phyloP scores from a whole-genome alignment of 2,888 invertebrate species.

The Chaitophorus viminalis region DNA sequence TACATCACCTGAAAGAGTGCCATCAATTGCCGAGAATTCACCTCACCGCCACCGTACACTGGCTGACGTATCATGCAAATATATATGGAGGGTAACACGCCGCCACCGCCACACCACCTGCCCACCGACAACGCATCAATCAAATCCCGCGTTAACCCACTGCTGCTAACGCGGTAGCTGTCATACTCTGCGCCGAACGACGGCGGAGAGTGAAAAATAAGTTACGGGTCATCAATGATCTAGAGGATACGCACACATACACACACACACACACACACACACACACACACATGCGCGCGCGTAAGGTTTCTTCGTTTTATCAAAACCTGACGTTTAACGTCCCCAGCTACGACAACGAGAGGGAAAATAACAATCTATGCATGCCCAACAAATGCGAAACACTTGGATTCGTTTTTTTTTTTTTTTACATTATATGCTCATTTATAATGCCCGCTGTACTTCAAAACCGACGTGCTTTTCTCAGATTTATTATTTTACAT shows the following conservation, averaged over 20 bases:
- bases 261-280: background rate
- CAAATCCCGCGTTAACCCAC: constrained; percentile 37
- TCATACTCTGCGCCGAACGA: background rate
- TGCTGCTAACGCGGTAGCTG: background rate
- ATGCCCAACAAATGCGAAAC: background rate
- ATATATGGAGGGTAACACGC: constrained; percentile 18
- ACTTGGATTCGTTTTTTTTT: background rate
- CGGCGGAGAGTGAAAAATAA: constrained; percentile 42
- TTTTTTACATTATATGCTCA: background rate
- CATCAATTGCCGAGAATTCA: constrained; percentile 57
- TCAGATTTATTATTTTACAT: background rate
- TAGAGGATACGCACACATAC: background rate
- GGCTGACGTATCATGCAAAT: constrained; percentile 54
- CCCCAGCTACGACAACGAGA: background rate
- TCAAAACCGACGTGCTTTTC: background rate
- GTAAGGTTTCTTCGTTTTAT: constrained; percentile 4
- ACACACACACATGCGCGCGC: background rate
- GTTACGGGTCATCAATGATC: constrained; percentile 61
- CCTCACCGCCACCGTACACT: background rate
- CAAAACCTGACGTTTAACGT: constrained; percentile 55
- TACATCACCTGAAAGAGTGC: constrained; percentile 62
- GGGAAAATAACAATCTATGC: constrained; percentile 20
- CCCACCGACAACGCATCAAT: constrained; percentile 49
- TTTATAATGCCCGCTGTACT: background rate
- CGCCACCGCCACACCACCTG: constrained; percentile 25